These are phyloP conservation scores for Loriculus beryllinus DNA, from an alignment of 2,797 vertebrate genomes.

Conservation along the genomic window DNA sequence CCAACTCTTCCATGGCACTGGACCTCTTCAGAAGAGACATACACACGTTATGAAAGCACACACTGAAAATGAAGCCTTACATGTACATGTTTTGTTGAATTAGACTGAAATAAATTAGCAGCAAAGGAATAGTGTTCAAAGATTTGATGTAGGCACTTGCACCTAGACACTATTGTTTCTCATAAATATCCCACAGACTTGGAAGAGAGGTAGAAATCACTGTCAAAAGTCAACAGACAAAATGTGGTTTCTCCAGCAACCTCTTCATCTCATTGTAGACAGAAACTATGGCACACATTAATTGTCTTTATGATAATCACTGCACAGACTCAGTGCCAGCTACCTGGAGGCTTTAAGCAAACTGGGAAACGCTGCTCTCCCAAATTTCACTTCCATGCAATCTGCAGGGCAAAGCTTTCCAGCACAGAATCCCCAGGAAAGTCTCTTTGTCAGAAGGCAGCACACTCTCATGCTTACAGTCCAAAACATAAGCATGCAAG, in stretches of 20 bases:
- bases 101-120: neutral
- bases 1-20: neutral
- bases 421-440: neutral
- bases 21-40: accelerated
- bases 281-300: neutral
- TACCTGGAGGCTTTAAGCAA: neutral
- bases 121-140: neutral
- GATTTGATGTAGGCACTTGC: neutral
- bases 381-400: neutral
- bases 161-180: neutral
- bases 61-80: accelerated
- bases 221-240: neutral
- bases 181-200: neutral
- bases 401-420: neutral
- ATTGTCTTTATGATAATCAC: neutral
- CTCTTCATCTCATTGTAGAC: neutral
- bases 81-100: neutral
- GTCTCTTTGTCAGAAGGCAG: neutral
- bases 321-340: neutral
- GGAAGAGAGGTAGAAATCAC: neutral
- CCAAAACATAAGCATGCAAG: neutral
- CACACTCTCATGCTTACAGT: neutral
- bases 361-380: neutral
- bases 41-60: accelerated
- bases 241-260: neutral